A percentile compares a stretch with the other conserved stretches of the same genome.
These are phyloP conservation scores for Epizoanthus rinbou DNA, from an alignment of 92 coral and sea anemone species.

Conservation along the genomic window DNA sequence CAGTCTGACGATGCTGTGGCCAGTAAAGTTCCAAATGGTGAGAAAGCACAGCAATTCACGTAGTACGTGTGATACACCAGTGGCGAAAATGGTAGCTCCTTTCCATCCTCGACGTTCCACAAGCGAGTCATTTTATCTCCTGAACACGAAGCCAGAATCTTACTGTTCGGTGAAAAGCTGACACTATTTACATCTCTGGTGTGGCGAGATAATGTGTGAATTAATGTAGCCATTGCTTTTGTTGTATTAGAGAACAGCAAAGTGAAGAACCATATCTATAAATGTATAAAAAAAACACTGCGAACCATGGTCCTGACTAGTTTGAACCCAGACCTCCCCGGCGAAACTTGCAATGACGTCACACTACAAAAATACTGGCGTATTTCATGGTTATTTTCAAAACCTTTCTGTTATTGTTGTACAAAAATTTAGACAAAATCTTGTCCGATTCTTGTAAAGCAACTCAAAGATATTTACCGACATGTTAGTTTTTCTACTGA, in stretches of 20 bases:
- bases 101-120: conserved; percentile 89
- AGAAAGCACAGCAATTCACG: conserved; percentile 90
- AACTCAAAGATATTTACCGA: no score
- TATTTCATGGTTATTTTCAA: no score
- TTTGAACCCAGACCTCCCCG: no score
- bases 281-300: no score
- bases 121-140: conserved; percentile 94
- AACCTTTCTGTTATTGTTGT: no score
- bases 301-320: no score
- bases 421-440: no score
- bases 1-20: conserved; percentile 98
- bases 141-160: conserved; percentile 83
- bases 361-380: no score
- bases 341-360: no score
- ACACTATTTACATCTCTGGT: conserved; percentile 88
- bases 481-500: no score
- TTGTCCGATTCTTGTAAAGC: no score
- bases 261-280: no score
- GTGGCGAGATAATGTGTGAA: conserved; percentile 79
- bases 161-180: conserved; percentile 94
- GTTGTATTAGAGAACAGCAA: background rate
- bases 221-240: conserved; percentile 74
- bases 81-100: conserved; percentile 91
- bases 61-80: conserved; percentile 84
- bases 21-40: conserved; percentile 94